A percentile compares a stretch with the other conserved stretches of the same genome.
These are phyloP conservation scores for Verasper variegatus DNA, from an alignment of 2,113 vertebrate species.

Conservation along the genomic window DNA sequence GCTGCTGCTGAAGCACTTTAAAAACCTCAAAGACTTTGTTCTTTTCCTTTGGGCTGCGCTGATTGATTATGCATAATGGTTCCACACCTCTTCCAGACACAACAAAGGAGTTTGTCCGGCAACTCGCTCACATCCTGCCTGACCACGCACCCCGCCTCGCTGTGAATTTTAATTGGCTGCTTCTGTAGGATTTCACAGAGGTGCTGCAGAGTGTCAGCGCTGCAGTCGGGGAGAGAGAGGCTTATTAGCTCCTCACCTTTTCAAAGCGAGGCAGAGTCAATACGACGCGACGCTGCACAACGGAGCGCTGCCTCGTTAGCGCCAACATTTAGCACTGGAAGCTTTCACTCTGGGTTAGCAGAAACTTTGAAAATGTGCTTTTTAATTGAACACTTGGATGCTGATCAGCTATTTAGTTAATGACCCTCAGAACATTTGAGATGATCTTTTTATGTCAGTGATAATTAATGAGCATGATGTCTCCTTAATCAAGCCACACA, in stretches of 20 bases:
- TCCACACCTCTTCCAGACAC: constrained; percentile 4
- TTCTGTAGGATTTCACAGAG: constrained; percentile 15
- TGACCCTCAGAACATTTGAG: not conserved
- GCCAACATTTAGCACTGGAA: not conserved
- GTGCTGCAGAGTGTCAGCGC: not conserved
- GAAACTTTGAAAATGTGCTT: not conserved
- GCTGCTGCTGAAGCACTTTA: not conserved
- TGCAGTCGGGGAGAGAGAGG: not conserved
- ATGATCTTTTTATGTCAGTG: not conserved
- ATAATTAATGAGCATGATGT: constrained; percentile 1
- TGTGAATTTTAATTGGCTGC: constrained; percentile 62
- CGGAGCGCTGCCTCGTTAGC: constrained; percentile 22
- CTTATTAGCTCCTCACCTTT: constrained; percentile 65
- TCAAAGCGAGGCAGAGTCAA: constrained; percentile 41
- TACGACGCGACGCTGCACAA: too few species aligned
- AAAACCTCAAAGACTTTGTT: not conserved
- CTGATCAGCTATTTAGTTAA: not conserved
- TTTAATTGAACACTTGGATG: constrained; percentile 14
- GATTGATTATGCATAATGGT: constrained; percentile 38
- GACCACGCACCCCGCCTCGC: not conserved
- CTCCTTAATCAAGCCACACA: not conserved
- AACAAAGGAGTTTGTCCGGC: constrained; percentile 8
- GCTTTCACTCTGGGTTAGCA: constrained; percentile 12
- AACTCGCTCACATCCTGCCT: not conserved
- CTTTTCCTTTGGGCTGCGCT: not conserved